Evolutionary conservation across 2,797 vertebrate genomes (phyloP), one percentile per base, ranked within the genome.

Genomic region (Eupleurogrammus muticus): DNA sequence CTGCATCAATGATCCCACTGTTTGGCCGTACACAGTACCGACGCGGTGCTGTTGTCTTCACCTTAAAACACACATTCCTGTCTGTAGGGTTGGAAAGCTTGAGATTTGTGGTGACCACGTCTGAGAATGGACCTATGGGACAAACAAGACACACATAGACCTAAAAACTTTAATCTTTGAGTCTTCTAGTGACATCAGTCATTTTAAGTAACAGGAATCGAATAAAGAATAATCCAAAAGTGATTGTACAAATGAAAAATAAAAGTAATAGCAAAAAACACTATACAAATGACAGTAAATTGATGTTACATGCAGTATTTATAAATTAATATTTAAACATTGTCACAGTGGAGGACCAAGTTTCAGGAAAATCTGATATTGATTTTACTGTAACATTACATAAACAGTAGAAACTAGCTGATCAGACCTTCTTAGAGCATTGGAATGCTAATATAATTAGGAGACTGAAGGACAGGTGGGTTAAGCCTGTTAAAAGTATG

Each of bases 21-120:
- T 99, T 99, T 82, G 98, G 98, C 87, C 97, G 94, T 80, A 99
- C 97, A 48, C 98, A 99, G 92, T 99, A 99, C 83, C 98, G 96
- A 59, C 97, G 97, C 0, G 98, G 98, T 1, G 98, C 98, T 2
- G 98, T 99, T 48, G 97, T 99, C 96, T 99, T 99, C 82, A 99
- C 97, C 94, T 99, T 99, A 89, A 99, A 99, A 86, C 97, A 99
- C 78, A 99, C 95, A 72, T 97, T 99, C 90, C 94, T 95, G 82
- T 99, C 97, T 94, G 97, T 97, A 11, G 98, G 97, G 89, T 99
- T 99, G 88, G 95, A 93, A 47, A 99, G 97, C 92, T 98, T 99
- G 83, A 99, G 94, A 89, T 96, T 97, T 87, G 97, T 96, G 76
- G 97, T 99, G 88, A 99, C 96, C 50, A 99, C 98, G 81, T 99